Evolutionary conservation across 2,113 vertebrate genomes (phyloP).

Genomic region (Oryzias woworae): DNA sequence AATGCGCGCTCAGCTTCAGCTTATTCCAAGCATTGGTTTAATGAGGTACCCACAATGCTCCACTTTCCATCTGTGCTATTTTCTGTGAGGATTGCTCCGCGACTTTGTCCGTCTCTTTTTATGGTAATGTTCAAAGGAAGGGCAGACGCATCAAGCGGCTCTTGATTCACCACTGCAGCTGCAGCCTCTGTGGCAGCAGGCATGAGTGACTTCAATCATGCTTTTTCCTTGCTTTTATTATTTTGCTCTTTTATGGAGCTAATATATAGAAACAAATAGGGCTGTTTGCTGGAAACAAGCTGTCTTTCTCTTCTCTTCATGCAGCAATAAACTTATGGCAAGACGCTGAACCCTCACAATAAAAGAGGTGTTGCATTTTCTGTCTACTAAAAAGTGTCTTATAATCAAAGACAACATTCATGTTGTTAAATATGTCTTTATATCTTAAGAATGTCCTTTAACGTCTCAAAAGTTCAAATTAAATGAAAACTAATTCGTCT

Average conservation of each 20-base stretch:
- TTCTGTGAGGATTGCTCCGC: slow-evolving; percentile 6
- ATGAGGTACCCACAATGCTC: not conserved
- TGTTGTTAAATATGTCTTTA: too few relatives aligned
- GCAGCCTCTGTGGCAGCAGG: slow-evolving; percentile 8
- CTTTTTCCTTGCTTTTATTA: slow-evolving; percentile 4
- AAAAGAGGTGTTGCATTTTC: too few relatives aligned
- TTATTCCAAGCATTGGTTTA: not conserved
- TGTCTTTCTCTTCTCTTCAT: slow-evolving; percentile 12
- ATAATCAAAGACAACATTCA: too few relatives aligned
- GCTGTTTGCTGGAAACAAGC: slow-evolving; percentile 4
- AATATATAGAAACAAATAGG: not conserved
- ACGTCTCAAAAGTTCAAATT: not conserved
- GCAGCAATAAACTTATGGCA: not conserved
- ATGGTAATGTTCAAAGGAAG: slow-evolving; percentile 21
- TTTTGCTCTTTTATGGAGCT: slow-evolving; percentile 34
- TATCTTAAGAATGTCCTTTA: too few relatives aligned
- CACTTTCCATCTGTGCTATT: slow-evolving; percentile 4
- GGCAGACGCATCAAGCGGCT: slow-evolving; percentile 29
- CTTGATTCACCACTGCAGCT: slow-evolving; percentile 24
- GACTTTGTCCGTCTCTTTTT: slow-evolving; percentile 28
- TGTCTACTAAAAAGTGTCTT: too few relatives aligned
- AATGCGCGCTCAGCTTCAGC: not conserved
- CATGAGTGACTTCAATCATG: slow-evolving; percentile 18
- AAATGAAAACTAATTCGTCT: not conserved
- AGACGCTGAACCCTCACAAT: too few relatives aligned